Evolutionary conservation across 2,888 invertebrate genomes (phyloP), one percentile per base, ranked within the genome.

Genomic region (Troides aeacus): DNA sequence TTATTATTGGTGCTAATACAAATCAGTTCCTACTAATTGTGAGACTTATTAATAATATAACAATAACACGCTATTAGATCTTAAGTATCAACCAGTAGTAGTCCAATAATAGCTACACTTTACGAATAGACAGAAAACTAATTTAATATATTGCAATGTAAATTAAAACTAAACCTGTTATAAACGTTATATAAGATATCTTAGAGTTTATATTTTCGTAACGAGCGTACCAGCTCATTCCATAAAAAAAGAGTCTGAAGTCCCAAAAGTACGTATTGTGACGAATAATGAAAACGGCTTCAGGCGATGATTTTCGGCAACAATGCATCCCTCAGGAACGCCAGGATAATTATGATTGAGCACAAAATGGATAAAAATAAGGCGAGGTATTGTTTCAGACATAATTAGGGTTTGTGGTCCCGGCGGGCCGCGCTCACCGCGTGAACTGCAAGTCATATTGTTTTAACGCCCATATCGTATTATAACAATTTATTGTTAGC

Each of bases 361-460:
- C 90, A 87, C 85, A 89, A 88, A 91, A 89, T 86, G 89, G 89
- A 86, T 92, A 92, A 92, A 92, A 92, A 92, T 91, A 83, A 89
- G 85, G 81, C 76, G 78, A 81, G 78, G 88, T 83, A 88, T 92
- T 92, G 92, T 92, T 91, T 90, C 89, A 86, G 84, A 83, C 84
- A 84, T 92, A 92, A 92, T 92, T 92, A 91, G 82, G 90, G 91
- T 92, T 90, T 90, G 91, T 89, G 85, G 89, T 87, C 89, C 90
- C 91, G 76, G 72, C 75, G 87, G 89, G 84, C 74, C 72, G 76
- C 74, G 75, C 69, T 69, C 67, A 73, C 69, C 65, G 69, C 70
- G 36, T 39, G 76, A 81, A 79, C 75, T 81, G 90, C 90, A 88
- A 91, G 89, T 91, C 89, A 90, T 79, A 76, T 74, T 72, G 57